Evolutionary conservation across 1,140 invertebrate species (phyloP), one percentile per base, ranked within the genome.

Genomic region (Pararge aegeria): DNA sequence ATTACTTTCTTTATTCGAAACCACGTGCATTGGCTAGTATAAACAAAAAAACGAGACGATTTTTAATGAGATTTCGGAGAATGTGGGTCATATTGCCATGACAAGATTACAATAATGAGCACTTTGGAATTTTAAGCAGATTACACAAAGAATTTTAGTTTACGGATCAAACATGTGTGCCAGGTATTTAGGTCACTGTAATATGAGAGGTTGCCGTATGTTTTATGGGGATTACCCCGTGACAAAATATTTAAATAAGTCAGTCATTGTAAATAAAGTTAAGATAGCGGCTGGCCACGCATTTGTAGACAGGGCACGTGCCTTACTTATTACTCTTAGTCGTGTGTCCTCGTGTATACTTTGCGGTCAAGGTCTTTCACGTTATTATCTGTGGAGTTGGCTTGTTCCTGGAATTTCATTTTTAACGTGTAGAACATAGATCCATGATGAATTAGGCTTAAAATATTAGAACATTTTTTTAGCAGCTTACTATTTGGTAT

Each of bases 101-200:
- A 18, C 5, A 16, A 42, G 38, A 42, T 42, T 42, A 42, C 38
- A 42, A 42, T 42, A 42, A 42, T 18, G 38, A 16, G 38, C 38
- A 18, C 13, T 34, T 27, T 40, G 56, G 56, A 55, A 67, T 63
- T 46, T 51, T 44, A 67, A 59, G 38, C 61, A 59, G 56, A 62
- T 63, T 56, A 52, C 57, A 65, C 49, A 56, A 40, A 21, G 20
- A 57, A 67, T 70, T 37, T 57, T 61, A 68, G 68, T 72, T 71
- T 68, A 66, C 71, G 68, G 67, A 75, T 70, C 66, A 73, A 74
- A 80, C n/a, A 66, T 67, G 70, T 65, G 62, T 60, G 38, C 48
- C 29, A 46, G 69, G 70, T 72, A 76, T 80, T 78, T 55, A 65
- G 71, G 74, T 60, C 72, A 62, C 24, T 38, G 44, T 64, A 65